Conservation (phyloP, 1,140 invertebrate genomes). For the Halesus radiatus region DNA sequence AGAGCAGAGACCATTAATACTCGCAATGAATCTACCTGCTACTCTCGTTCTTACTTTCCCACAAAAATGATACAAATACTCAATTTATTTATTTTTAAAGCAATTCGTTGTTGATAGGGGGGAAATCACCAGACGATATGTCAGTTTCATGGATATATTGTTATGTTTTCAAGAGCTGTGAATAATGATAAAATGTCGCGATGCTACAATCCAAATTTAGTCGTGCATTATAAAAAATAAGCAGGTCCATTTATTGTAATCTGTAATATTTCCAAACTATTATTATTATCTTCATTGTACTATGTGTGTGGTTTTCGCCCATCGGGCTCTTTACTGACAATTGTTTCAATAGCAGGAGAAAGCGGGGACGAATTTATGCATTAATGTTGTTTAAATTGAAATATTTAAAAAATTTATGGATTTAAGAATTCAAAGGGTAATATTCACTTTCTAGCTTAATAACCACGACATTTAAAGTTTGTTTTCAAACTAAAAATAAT, state of each 20-base stretch:
- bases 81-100: neutral
- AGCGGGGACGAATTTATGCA: too few relatives aligned
- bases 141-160: slow-evolving; percentile 2
- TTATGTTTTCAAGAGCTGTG: neutral
- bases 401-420: too few relatives aligned
- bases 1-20: neutral
- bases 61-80: neutral
- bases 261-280: neutral
- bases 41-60: neutral
- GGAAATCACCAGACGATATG: slow-evolving; percentile 22
- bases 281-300: too few relatives aligned
- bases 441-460: too few relatives aligned
- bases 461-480: too few relatives aligned
- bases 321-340: too few relatives aligned
- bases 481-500: too few relatives aligned
- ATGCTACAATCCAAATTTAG: slow-evolving; percentile 20
- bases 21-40: neutral
- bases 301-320: too few relatives aligned
- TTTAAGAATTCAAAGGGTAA: too few relatives aligned
- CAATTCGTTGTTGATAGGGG: neutral
- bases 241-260: neutral
- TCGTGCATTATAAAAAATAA: neutral
- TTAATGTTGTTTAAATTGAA: too few relatives aligned
- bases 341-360: too few relatives aligned
- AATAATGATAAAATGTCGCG: slow-evolving; percentile 11